A percentile compares a stretch with the other conserved stretches of the same genome.
phyloP scores from a whole-genome alignment of 1,140 invertebrate genomes.

The Aradophagus sp. region DNA sequence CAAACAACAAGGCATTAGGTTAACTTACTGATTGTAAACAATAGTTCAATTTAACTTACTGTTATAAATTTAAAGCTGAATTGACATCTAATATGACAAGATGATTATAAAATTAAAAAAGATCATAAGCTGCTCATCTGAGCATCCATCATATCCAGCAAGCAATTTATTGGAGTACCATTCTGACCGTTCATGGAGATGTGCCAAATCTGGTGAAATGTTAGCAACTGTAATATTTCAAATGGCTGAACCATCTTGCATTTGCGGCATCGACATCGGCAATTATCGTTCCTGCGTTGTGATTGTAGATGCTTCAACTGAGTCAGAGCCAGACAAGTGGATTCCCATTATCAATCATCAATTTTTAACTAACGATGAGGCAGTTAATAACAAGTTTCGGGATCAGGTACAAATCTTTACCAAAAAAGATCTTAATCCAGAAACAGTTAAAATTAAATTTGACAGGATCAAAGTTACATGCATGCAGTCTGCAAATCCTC shows the following conservation, averaged over 20 bases:
- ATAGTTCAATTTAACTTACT: no score
- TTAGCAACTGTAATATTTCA: constrained; percentile 66
- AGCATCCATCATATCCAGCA: constrained; percentile 66
- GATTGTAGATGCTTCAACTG: constrained; percentile 65
- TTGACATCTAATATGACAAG: not conserved
- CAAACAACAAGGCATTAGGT: no score
- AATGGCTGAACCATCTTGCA: constrained; percentile 62
- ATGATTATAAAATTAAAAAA: constrained; percentile 71
- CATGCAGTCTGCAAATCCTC: constrained; percentile 70
- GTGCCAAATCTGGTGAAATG: constrained; percentile 69
- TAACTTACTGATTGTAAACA: no score
- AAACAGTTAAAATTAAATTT: constrained; percentile 66
- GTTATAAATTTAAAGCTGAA: no score
- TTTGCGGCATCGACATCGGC: constrained; percentile 69
- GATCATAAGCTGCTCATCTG: constrained; percentile 69
- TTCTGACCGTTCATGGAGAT: constrained; percentile 65
- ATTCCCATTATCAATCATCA: constrained; percentile 67
- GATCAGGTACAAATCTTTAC: constrained; percentile 72
- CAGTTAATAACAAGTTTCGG: constrained; percentile 65
- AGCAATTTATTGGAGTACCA: constrained; percentile 65
- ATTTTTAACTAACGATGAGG: constrained; percentile 70
- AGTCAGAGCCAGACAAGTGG: constrained; percentile 68
- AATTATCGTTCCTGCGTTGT: constrained; percentile 70
- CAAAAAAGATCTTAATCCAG: constrained; percentile 68
- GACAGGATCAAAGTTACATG: constrained; percentile 70